Percentiles rank a stretch among this genome's conserved stretches.
phyloP scores from a whole-genome alignment of 1,140 invertebrate species.

The Drosophila malerkotliana region DNA sequence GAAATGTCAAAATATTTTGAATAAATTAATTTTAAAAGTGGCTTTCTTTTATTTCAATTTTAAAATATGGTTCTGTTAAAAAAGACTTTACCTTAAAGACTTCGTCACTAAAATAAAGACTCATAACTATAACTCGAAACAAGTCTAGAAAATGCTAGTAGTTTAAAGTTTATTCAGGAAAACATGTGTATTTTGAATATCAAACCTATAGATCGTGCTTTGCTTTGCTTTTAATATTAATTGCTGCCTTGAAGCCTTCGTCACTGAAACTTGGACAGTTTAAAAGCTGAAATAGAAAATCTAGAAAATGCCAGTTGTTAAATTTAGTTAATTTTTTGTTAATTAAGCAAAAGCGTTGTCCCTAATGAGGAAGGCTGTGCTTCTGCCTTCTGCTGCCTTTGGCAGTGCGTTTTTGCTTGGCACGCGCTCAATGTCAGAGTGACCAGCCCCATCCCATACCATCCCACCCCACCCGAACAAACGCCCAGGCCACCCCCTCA shows the following conservation, averaged over 20 bases:
- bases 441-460: constrained; percentile 13
- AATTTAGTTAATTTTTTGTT: constrained; percentile 26
- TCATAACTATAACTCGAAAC: too few relatives aligned
- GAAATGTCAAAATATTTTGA: constrained; percentile 61
- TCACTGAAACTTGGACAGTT: too few relatives aligned
- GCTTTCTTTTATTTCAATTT: background rate
- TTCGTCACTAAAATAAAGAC: too few relatives aligned
- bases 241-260: too few relatives aligned
- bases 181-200: too few relatives aligned
- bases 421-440: constrained; percentile 61
- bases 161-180: too few relatives aligned
- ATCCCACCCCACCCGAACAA: background rate
- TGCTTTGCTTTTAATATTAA: too few relatives aligned
- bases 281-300: background rate
- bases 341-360: constrained; percentile 50
- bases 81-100: too few relatives aligned
- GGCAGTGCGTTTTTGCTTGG: constrained; percentile 53
- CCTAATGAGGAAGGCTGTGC: constrained; percentile 43
- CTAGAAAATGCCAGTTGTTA: background rate
- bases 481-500: background rate
- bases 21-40: constrained; percentile 12
- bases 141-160: too few relatives aligned
- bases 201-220: too few relatives aligned
- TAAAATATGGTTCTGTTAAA: too few relatives aligned
- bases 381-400: constrained; percentile 3